Percentiles rank a stretch among this genome's conserved stretches.
phyloP scores from a whole-genome alignment of 2,888 invertebrate genomes.

The Drosophila mulleri region DNA sequence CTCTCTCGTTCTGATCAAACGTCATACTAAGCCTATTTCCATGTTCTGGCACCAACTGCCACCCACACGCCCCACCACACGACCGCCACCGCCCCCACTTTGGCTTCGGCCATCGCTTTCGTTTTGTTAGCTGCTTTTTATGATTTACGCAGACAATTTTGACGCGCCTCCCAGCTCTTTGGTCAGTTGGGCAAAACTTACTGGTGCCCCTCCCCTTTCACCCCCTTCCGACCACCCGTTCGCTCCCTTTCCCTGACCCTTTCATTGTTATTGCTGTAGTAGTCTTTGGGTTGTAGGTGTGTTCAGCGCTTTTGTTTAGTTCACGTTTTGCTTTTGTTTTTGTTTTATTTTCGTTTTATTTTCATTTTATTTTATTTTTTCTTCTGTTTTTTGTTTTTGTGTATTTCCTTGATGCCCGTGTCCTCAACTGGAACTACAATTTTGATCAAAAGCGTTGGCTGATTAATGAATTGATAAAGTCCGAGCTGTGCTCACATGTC shows the following conservation, averaged over 20 bases:
- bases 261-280: constrained; percentile 39
- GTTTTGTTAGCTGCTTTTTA: constrained; percentile 61
- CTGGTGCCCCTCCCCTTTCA: constrained; percentile 16
- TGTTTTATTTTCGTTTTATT: not conserved
- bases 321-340: constrained; percentile 7
- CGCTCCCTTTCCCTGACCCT: constrained; percentile 1
- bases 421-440: constrained; percentile 48
- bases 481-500: constrained; percentile 42
- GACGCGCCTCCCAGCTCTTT: constrained; percentile 56
- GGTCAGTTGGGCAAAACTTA: constrained; percentile 47
- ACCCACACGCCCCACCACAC: not conserved
- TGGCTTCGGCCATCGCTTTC: constrained; percentile 27
- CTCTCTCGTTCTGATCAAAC: constrained; percentile 66
- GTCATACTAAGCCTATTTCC: constrained; percentile 61
- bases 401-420: constrained; percentile 10
- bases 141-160: constrained; percentile 70
- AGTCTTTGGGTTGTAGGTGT: constrained; percentile 56
- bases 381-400: not conserved
- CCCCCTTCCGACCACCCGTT: not conserved
- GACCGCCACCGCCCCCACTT: constrained; percentile 34
- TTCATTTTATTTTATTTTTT: not conserved
- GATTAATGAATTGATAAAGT: constrained; percentile 76
- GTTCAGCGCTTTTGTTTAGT: constrained; percentile 50
- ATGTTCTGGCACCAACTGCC: constrained; percentile 8
- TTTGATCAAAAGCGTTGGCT: constrained; percentile 51